phyloP scores from a whole-genome alignment of 2,888 invertebrate genomes.

The Drosophila algonquin region DNA sequence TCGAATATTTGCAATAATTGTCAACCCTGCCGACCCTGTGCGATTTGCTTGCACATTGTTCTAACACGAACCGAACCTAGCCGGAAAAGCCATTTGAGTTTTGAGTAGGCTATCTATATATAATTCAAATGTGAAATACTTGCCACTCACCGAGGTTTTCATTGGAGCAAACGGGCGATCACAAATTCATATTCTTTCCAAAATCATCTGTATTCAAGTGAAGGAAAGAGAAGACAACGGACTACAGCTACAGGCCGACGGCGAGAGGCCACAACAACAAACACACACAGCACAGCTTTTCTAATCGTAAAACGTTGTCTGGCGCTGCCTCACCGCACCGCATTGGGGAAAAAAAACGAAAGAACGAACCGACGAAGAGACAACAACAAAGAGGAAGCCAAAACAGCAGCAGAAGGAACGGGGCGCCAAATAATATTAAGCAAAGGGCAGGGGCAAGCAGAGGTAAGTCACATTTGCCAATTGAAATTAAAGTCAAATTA shows the following conservation, averaged over 20 bases:
- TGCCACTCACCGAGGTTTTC: slow-evolving; percentile 20
- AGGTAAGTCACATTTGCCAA: slow-evolving; percentile 22
- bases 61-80: slow-evolving; percentile 34
- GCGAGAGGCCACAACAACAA: slow-evolving; percentile 4
- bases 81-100: slow-evolving; percentile 46
- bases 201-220: slow-evolving; percentile 7
- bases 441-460: slow-evolving; percentile 23
- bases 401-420: neutral
- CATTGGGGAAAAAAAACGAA: slow-evolving; percentile 11
- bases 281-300: slow-evolving; percentile 24
- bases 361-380: slow-evolving; percentile 12
- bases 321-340: slow-evolving; percentile 10
- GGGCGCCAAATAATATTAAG: neutral
- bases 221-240: slow-evolving; percentile 3
- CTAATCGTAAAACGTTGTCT: slow-evolving; percentile 34
- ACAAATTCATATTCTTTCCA: slow-evolving; percentile 2
- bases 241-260: slow-evolving; percentile 11
- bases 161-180: slow-evolving; percentile 21
- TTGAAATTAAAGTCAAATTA: neutral
- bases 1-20: neutral
- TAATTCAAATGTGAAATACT: slow-evolving; percentile 33
- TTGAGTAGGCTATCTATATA: slow-evolving; percentile 30
- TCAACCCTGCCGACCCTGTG: slow-evolving; percentile 40
- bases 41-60: slow-evolving; percentile 47
- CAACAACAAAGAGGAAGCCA: slow-evolving; percentile 1